These are phyloP conservation scores for Coilia nasus DNA, from an alignment of 2,797 vertebrate species.

Conservation along the genomic window DNA sequence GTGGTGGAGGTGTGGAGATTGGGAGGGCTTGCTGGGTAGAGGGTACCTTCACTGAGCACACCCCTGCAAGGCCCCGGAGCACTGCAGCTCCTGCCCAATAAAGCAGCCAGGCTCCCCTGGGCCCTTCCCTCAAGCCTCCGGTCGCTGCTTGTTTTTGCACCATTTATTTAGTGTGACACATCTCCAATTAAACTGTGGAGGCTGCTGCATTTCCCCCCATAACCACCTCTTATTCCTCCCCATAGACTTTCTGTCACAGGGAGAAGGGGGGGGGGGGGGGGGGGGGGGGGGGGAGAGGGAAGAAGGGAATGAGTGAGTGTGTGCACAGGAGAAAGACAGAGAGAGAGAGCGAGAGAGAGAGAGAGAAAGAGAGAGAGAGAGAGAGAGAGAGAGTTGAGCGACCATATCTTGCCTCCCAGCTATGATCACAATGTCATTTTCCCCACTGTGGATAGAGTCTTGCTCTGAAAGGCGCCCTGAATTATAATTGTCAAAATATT, in stretches of 20 bases:
- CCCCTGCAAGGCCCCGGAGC: slow-evolving; percentile 74
- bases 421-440: slow-evolving; percentile 80
- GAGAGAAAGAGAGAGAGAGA: slow-evolving; percentile 22
- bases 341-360: slow-evolving; percentile 33
- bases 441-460: slow-evolving; percentile 70
- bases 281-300: slow-evolving; percentile 46
- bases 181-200: slow-evolving; percentile 86
- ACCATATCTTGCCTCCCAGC: slow-evolving; percentile 79
- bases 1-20: slow-evolving; percentile 64
- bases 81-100: slow-evolving; percentile 79
- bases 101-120: slow-evolving; percentile 76
- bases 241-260: slow-evolving; percentile 79
- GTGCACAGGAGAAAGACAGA: background rate
- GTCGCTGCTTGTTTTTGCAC: slow-evolving; percentile 83
- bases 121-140: slow-evolving; percentile 78
- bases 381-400: slow-evolving; percentile 48
- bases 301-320: background rate
- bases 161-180: slow-evolving; percentile 87
- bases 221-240: slow-evolving; percentile 83
- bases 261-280: slow-evolving; percentile 63
- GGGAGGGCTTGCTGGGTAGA: slow-evolving; percentile 40
- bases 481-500: slow-evolving; percentile 82
- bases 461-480: slow-evolving; percentile 73
- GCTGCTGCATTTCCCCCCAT: slow-evolving; percentile 80
- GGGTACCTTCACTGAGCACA: slow-evolving; percentile 71